Percentiles rank a stretch among this genome's conserved stretches.
Evolutionary conservation across 2,888 invertebrate genomes (phyloP).

Genomic region (Ormia ochracea): DNA sequence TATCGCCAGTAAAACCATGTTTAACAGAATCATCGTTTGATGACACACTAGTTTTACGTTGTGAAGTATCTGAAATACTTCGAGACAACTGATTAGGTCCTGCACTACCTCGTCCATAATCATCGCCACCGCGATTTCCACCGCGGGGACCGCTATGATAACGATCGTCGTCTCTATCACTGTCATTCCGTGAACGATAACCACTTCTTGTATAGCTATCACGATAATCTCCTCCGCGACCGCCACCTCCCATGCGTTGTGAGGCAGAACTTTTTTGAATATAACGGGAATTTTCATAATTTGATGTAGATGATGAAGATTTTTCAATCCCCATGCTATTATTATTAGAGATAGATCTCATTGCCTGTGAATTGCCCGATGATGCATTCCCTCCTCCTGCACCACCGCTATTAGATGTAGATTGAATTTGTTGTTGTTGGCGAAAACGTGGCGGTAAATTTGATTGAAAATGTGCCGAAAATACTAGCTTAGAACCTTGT

Average conservation of each 20-base stretch:
- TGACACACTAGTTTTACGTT: slow-evolving; percentile 76
- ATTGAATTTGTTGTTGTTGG: slow-evolving; percentile 81
- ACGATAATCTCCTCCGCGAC: slow-evolving; percentile 65
- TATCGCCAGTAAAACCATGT: slow-evolving; percentile 64
- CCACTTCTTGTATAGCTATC: slow-evolving; percentile 67
- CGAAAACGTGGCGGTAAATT: slow-evolving; percentile 91
- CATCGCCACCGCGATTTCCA: slow-evolving; percentile 64
- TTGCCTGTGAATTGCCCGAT: slow-evolving; percentile 58
- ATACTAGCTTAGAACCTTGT: slow-evolving; percentile 73
- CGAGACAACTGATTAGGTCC: slow-evolving; percentile 71
- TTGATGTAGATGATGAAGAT: slow-evolving; percentile 69
- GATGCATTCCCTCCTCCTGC: slow-evolving; percentile 57
- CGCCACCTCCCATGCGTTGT: slow-evolving; percentile 51
- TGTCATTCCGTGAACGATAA: slow-evolving; percentile 68
- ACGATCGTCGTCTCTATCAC: slow-evolving; percentile 68
- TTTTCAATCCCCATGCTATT: slow-evolving; percentile 67
- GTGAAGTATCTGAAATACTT: slow-evolving; percentile 77
- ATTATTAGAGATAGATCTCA: slow-evolving; percentile 53
- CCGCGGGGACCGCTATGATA: slow-evolving; percentile 66
- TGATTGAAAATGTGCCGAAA: slow-evolving; percentile 86
- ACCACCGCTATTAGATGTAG: slow-evolving; percentile 50
- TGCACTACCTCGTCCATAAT: slow-evolving; percentile 61
- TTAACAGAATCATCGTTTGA: slow-evolving; percentile 72
- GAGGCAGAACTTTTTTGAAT: slow-evolving; percentile 66
- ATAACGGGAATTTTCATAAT: slow-evolving; percentile 69